Base-by-base conservation (phyloP, 2,888 invertebrate genomes). In the Chrysolina oricalcia region DNA sequence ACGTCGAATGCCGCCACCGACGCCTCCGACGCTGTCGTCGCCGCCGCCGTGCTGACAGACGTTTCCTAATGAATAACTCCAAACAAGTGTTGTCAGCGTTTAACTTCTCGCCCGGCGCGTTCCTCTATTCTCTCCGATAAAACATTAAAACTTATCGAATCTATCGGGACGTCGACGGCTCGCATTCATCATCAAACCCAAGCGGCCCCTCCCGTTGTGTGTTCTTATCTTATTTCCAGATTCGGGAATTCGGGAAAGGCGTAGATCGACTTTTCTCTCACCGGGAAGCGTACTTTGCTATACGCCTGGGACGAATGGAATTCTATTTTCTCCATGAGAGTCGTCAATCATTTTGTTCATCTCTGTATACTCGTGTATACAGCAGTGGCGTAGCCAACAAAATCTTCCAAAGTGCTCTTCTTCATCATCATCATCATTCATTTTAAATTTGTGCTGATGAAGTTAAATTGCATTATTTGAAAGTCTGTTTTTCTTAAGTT, bases 111-210 rank as follows among this genome's bases (percentile, higher is more conserved):
- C 70, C 70, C 46, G 56, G 66, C 19, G 65, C 66, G 48, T 13
- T 27, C 13, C n/a, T 35, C 59, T 59, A 5, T 59, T n/a, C 27
- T 56, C 4, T 10, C n/a, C 59, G 35, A 59, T 59, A 74, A 74
- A 74, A 70, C 74, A 74, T 74, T 74, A 74, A 74, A 74, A 74
- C 74, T 74, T 74, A 74, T 74, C 70, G 74, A 74, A 74, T 74
- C 74, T 70, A 74, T 74, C 74, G 62, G 70, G 67, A 70, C 62
- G 65, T 62, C 59, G 59, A 59, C 59, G 59, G 59, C 15, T 27
- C 59, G 27, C 23, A 59, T 59, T 74, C 70, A 70, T 74, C 74
- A 70, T 74, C 70, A 74, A 70, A 66, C 40, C 53, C 69, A 21
- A 64, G 35, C 68, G 41, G 63, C 63, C 59, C 74, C 70, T 70